Evolutionary conservation across 2,888 invertebrate species (phyloP), one percentile per base, ranked within the genome.

Genomic region (Andrena hattorfiana): DNA sequence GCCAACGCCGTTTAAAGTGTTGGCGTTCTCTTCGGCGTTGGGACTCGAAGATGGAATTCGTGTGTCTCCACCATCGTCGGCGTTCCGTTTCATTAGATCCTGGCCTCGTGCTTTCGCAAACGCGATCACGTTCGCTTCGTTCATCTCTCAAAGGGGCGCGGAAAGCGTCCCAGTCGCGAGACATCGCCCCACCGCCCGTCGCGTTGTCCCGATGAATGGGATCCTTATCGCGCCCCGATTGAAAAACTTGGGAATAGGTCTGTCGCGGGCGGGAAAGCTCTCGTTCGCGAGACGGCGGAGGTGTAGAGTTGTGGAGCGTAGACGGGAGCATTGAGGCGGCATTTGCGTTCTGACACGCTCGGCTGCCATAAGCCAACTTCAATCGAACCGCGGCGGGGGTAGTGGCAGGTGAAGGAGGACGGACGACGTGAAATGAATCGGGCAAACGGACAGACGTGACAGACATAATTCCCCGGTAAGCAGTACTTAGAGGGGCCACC

Each of bases 401-500:
- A 28, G 64, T 35, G 71, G 78, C 66, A 86, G 79, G 83, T 81
- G 85, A 84, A 83, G 64, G 85, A 86, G 85, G 85, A 87, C 83
- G 86, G 86, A 86, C 85, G 88, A 89, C 89, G 91, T 89, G 89
- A 91, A 91, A 92, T 92, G 90, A 91, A 90, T 90, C 90, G 89
- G 88, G 90, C 90, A 91, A 91, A 91, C 91, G 90, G 89, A 90
- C 90, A 90, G 90, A 92, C 92, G 92, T 91, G 93, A 92, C 89
- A 92, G 90, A 91, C 91, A 91, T 93, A 93, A 93, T 93, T 92
- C 92, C 90, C 84, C 84, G 80, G 87, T 89, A 91, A 93, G 92
- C 91, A 90, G 90, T 92, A 90, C 90, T 93, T 91, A 89, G 86
- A 83, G 86, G 71, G 88, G 84, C 56, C 81, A 78, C 83, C 80